Evolutionary conservation across 2,888 invertebrate species (phyloP), one percentile per base, ranked within the genome.

Genomic region (Meta bourneti): DNA sequence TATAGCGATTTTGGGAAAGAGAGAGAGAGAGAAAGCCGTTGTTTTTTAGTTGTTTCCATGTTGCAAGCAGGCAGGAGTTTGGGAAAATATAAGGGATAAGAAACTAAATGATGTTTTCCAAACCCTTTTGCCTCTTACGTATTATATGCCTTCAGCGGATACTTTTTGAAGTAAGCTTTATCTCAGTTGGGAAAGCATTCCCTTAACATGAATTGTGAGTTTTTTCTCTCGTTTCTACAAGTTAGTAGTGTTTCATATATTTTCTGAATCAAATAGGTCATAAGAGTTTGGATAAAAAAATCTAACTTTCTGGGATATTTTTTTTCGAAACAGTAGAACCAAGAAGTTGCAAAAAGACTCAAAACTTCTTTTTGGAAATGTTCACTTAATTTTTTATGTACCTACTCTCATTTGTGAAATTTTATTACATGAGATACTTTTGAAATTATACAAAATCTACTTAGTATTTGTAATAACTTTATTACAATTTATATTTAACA

Each of bases 51-150:
- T 87, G 79, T 87, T 81, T 88, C 16, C 13, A 61, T 61, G 61
- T 61, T 61, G 61, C 20, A 7, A 51, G 54, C 8, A 51, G 54
- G 54, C n/a, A 79, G 87, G 72, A 34, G 84, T 77, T 71, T 16
- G 19, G 61, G 80, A 74, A 82, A 81, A 81, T 54, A 74, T 34
- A 61, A 19, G 49, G 75, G 88, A 88, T 74, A 88, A 88, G 88
- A 75, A 75, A 81, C 81, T 81, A 88, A 88, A 88, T 81, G 88
- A 88, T 81, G 88, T 88, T 88, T 88, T 88, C 75, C 20, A 49
- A 71, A 75, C n/a, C 74, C 74, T 75, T 75, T 82, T 88, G n/a
- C 19, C 49, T 19, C n/a, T 16, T 54, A n/a, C 70, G 71, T 88
- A n/a, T 75, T 72, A 80, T 81, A 81, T 54, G 72, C 87, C 80